Percentiles rank a stretch among this genome's conserved stretches.
Evolutionary conservation across 2,113 vertebrate species (phyloP).

Genomic region (Oryzias melastigma): DNA sequence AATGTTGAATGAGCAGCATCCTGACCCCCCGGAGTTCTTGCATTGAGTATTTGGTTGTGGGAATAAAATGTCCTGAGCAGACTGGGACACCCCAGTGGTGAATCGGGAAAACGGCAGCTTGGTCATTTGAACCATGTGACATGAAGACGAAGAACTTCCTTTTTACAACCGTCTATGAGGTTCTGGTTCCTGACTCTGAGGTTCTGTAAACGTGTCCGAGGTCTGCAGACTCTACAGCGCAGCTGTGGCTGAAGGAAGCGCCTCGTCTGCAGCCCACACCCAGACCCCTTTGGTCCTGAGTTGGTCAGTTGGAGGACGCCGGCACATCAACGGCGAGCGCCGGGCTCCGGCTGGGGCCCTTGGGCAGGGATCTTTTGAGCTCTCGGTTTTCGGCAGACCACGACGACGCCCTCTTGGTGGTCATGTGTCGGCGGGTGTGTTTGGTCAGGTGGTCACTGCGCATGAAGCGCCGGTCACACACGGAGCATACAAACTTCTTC

Average conservation of each 20-base stretch:
- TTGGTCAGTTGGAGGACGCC: conserved; percentile 68
- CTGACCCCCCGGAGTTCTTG: conserved; percentile 43
- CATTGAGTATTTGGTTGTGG: conserved; percentile 47
- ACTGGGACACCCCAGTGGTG: conserved; percentile 8
- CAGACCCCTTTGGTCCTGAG: conserved; percentile 43
- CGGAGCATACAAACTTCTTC: conserved; percentile 91
- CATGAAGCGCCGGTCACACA: conserved; percentile 96
- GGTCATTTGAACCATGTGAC: neutral
- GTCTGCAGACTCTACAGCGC: neutral
- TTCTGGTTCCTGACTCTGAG: conserved; percentile 8
- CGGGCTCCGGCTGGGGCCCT: conserved; percentile 56
- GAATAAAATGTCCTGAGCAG: conserved; percentile 69
- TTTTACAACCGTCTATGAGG: conserved; percentile 8
- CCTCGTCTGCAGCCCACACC: conserved; percentile 4
- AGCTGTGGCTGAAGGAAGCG: conserved; percentile 21
- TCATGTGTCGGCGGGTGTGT: conserved; percentile 90
- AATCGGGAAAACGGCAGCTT: neutral
- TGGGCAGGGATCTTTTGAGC: conserved; percentile 68
- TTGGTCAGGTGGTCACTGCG: conserved; percentile 97
- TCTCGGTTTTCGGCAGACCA: conserved; percentile 85
- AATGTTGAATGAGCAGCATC: conserved; percentile 76
- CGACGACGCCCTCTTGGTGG: conserved; percentile 82
- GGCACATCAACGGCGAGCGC: conserved; percentile 69
- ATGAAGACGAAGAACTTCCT: neutral
- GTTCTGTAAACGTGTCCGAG: conserved; percentile 22